These are phyloP conservation scores for Drosophila anomelani DNA, from an alignment of 2,888 invertebrate genomes.

Conservation along the genomic window DNA sequence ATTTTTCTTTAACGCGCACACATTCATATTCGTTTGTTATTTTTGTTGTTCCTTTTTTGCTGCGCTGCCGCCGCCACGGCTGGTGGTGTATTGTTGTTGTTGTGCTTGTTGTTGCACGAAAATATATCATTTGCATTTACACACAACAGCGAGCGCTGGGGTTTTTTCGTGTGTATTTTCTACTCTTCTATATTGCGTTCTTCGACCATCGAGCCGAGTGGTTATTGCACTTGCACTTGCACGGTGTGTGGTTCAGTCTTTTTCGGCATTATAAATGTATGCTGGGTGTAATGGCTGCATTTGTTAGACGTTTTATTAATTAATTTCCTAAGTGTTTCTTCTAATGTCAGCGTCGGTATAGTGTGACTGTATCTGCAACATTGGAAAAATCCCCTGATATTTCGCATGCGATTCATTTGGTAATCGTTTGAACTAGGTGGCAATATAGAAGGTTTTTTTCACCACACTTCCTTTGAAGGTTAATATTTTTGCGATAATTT, in stretches of 20 bases:
- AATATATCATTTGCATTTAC: conserved; percentile 46
- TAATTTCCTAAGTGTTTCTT: conserved; percentile 46
- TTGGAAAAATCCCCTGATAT: too few species aligned
- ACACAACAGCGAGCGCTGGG: conserved; percentile 41
- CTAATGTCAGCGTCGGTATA: too few species aligned
- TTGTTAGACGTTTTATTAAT: conserved; percentile 20
- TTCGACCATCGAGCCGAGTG: conserved; percentile 1
- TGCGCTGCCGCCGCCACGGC: conserved; percentile 17
- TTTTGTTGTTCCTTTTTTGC: conserved; percentile 39
- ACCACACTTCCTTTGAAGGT: too few species aligned
- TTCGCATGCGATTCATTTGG: neutral
- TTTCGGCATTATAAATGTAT: conserved; percentile 40
- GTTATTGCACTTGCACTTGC: conserved; percentile 69
- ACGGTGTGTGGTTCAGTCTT: conserved; percentile 50
- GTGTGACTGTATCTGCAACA: too few species aligned
- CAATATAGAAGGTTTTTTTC: too few species aligned
- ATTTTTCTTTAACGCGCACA: conserved; percentile 72
- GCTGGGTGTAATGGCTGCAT: conserved; percentile 9
- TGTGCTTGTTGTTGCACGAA: conserved; percentile 39
- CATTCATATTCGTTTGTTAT: conserved; percentile 66
- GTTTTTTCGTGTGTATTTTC: conserved; percentile 27
- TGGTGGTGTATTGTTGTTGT: conserved; percentile 9
- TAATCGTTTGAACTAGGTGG: too few species aligned
- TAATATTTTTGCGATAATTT: too few species aligned
- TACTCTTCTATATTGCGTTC: conserved; percentile 27